Percentiles rank a stretch among this genome's conserved stretches.
Conservation (phyloP, 2,113 vertebrate genomes). For the Mormoops blainvillei region DNA sequence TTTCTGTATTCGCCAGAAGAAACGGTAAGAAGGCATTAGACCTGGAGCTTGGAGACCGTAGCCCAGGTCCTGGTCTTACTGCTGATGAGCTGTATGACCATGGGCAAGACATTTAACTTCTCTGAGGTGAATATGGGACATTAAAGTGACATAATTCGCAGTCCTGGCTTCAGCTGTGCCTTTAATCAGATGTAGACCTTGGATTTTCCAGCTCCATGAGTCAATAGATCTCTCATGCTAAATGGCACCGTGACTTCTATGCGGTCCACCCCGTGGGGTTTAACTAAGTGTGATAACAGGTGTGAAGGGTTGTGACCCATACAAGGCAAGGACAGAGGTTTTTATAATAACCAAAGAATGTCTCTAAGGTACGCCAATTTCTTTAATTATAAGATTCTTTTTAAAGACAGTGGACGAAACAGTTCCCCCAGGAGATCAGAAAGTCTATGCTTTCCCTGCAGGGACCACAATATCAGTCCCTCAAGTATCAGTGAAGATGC, state of each 20-base stretch:
- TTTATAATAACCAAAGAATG: not conserved
- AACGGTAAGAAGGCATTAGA: not conserved
- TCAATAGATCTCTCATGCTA: not conserved
- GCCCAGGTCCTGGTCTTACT: not conserved
- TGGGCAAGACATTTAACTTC: not conserved
- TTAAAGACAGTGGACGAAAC: not conserved
- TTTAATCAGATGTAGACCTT: not conserved
- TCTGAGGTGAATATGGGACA: not conserved
- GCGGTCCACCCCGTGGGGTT: not conserved
- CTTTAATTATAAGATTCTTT: not conserved
- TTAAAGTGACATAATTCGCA: not conserved
- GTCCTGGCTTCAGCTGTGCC: not conserved
- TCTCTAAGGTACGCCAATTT: not conserved
- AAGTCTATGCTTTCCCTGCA: not conserved
- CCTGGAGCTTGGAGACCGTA: not conserved
- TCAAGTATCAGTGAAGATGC: not conserved
- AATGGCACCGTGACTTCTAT: not conserved
- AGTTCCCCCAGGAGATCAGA: not conserved
- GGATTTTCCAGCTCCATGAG: not conserved
- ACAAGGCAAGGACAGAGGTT: not conserved
- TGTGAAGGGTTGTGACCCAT: not conserved
- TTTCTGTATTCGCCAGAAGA: not conserved
- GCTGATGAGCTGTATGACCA: not conserved
- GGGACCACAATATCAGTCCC: not conserved
- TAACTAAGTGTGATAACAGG: not conserved